These are phyloP conservation scores for Scomber japonicus DNA, from an alignment of 2,113 vertebrate species.

Conservation along the genomic window DNA sequence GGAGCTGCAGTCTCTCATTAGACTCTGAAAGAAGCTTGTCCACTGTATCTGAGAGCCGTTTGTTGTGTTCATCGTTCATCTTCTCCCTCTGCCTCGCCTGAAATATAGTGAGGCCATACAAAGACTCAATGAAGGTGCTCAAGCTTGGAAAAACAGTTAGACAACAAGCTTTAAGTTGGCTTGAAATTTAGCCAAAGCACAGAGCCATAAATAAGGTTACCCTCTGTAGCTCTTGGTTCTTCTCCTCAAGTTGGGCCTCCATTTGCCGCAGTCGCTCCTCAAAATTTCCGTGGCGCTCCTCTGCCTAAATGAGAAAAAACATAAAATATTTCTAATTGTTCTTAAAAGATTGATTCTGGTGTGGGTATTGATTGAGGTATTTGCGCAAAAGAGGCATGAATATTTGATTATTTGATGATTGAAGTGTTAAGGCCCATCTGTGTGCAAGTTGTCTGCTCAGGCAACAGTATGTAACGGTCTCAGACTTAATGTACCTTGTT, in stretches of 20 bases:
- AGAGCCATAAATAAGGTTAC: conserved; percentile 72
- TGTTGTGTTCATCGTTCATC: conserved; percentile 97
- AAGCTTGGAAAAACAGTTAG: neutral
- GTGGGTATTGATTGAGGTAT: neutral
- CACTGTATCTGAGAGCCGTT: conserved; percentile 93
- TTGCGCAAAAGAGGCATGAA: neutral
- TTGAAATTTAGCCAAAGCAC: neutral
- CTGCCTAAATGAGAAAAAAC: conserved; percentile 83
- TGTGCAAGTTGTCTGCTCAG: neutral
- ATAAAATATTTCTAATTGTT: neutral
- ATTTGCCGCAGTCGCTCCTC: conserved; percentile 93
- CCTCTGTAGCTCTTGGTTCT: conserved; percentile 94
- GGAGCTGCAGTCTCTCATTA: conserved; percentile 93
- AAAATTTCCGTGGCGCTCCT: conserved; percentile 94
- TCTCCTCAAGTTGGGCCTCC: conserved; percentile 93
- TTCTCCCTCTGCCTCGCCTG: conserved; percentile 94
- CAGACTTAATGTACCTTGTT: conserved; percentile 86
- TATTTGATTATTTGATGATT: neutral
- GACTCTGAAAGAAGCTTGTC: conserved; percentile 95
- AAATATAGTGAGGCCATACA: conserved; percentile 1
- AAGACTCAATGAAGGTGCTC: neutral
- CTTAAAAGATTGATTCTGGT: neutral
- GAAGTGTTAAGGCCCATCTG: neutral
- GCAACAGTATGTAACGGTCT: no score
- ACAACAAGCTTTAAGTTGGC: neutral